Conservation (phyloP, 2,888 invertebrate species). For the Agrochola circellaris region DNA sequence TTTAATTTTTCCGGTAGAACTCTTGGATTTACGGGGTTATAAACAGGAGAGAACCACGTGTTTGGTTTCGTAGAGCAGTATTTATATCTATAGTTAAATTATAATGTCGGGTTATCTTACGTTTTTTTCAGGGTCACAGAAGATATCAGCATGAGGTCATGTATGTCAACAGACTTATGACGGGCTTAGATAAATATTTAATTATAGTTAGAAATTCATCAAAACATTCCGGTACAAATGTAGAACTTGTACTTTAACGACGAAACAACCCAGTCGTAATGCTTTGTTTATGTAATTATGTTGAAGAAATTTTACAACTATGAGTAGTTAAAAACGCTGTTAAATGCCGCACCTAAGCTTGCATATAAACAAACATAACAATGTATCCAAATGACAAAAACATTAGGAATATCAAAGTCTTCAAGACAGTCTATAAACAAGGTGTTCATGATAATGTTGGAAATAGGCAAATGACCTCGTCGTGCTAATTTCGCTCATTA, state of each 20-base stretch:
- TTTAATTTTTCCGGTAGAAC: not conserved
- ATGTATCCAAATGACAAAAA: slow-evolving; percentile 29
- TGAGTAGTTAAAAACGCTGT: slow-evolving; percentile 34
- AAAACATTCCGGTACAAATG: not conserved
- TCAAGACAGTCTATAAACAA: slow-evolving; percentile 53
- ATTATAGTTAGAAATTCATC: slow-evolving; percentile 14
- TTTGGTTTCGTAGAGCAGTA: not conserved
- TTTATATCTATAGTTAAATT: not conserved
- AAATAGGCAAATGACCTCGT: slow-evolving; percentile 64
- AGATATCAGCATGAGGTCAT: slow-evolving; percentile 51
- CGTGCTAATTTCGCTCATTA: slow-evolving; percentile 62
- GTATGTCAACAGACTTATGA: slow-evolving; percentile 46
- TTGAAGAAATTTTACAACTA: slow-evolving; percentile 31
- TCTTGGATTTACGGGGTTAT: not conserved
- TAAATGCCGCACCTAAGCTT: slow-evolving; percentile 26
- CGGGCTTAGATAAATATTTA: slow-evolving; percentile 3
- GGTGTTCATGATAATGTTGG: slow-evolving; percentile 41
- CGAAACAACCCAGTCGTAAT: slow-evolving; percentile 3
- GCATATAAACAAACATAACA: slow-evolving; percentile 42
- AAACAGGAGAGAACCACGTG: not conserved
- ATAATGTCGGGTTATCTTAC: slow-evolving; percentile 13
- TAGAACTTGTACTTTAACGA: slow-evolving; percentile 22
- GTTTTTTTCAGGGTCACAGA: slow-evolving; percentile 23
- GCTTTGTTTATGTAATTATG: slow-evolving; percentile 27
- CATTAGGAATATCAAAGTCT: slow-evolving; percentile 38